phyloP scores from a whole-genome alignment of 2,888 invertebrate genomes.

The Pseudococcus viburni region DNA sequence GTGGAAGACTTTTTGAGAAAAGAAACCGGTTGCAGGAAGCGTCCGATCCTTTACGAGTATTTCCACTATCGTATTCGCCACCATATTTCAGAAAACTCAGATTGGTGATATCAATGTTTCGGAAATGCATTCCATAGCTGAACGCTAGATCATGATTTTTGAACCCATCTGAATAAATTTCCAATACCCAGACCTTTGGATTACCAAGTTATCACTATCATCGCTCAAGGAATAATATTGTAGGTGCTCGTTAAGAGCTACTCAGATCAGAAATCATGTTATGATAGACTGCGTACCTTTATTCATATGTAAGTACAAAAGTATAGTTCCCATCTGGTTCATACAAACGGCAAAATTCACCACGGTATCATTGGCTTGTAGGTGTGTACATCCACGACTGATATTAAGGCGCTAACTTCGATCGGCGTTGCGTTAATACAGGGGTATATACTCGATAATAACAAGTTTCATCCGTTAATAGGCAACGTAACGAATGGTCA shows the following conservation, averaged over 20 bases:
- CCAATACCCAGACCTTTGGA: not conserved
- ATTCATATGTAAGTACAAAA: not conserved
- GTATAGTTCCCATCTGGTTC: not conserved
- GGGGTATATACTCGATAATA: constrained; percentile 49
- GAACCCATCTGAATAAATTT: not conserved
- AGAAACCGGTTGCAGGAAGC: too few relatives aligned
- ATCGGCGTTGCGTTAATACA: constrained; percentile 50
- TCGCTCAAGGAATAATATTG: not conserved
- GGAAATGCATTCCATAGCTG: not conserved
- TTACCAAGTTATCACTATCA: not conserved
- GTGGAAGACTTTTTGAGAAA: too few relatives aligned
- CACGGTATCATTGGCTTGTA: constrained; percentile 34
- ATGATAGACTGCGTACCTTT: not conserved
- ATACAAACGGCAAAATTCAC: not conserved
- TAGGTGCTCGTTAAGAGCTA: not conserved
- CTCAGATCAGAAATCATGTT: not conserved
- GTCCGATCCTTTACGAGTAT: too few relatives aligned
- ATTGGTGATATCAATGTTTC: too few relatives aligned
- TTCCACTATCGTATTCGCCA: too few relatives aligned
- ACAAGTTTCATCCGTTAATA: constrained; percentile 47
- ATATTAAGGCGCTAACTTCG: constrained; percentile 42
- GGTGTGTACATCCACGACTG: constrained; percentile 52
- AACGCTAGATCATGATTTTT: not conserved
- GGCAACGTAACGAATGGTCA: not conserved
- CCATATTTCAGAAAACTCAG: too few relatives aligned